A percentile compares a stretch with the other conserved stretches of the same genome.
phyloP scores from a whole-genome alignment of 1,140 invertebrate genomes.

The Anastrepha obliqua region DNA sequence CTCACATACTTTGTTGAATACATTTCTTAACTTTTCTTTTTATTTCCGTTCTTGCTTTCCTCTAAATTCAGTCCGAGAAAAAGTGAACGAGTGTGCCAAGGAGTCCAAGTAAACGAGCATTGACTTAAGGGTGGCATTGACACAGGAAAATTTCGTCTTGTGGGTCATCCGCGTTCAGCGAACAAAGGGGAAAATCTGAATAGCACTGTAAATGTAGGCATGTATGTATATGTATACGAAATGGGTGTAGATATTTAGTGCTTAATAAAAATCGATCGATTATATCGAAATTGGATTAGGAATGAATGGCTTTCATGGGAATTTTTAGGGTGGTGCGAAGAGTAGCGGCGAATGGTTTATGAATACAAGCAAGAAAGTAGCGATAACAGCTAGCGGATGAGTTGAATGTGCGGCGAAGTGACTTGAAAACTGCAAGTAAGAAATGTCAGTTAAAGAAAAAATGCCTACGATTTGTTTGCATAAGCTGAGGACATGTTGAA shows the following conservation, averaged over 20 bases:
- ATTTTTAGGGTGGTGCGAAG: background rate
- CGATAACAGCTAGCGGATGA: background rate
- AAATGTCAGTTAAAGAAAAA: slow-evolving; percentile 23
- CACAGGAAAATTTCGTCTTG: slow-evolving; percentile 34
- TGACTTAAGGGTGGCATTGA: slow-evolving; percentile 41
- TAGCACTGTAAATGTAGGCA: background rate
- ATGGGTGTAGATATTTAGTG: background rate
- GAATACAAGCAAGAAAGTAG: background rate
- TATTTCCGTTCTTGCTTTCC: background rate
- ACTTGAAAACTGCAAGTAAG: background rate
- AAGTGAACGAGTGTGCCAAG: background rate
- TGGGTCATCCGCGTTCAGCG: slow-evolving; percentile 8
- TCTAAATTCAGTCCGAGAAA: background rate
- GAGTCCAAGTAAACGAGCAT: background rate
- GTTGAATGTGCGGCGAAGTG: background rate
- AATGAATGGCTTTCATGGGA: background rate
- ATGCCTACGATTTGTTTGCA: slow-evolving; percentile 2
- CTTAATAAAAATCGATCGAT: slow-evolving; percentile 19
- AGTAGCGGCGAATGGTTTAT: background rate
- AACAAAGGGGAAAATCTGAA: background rate
- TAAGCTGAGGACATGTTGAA: background rate
- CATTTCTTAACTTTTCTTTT: background rate
- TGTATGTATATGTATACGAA: background rate
- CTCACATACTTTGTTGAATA: background rate
- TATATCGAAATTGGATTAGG: slow-evolving; percentile 31